Evolutionary conservation across 2,888 invertebrate genomes (phyloP), one percentile per base, ranked within the genome.

Genomic region (Drosophila yooni): DNA sequence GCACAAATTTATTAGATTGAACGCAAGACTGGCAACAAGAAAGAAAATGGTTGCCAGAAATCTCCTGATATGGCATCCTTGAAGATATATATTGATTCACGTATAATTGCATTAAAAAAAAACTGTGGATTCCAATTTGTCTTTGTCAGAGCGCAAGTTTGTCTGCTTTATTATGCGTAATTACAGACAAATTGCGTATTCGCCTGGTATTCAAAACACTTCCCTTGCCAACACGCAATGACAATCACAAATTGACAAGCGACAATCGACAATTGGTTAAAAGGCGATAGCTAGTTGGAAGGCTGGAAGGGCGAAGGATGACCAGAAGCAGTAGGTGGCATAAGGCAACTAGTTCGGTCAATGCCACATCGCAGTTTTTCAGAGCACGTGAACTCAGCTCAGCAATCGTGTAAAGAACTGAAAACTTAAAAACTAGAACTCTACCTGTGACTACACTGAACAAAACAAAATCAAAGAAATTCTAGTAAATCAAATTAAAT

Each of bases 331-430:
- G 21, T 5, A 2, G 11, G 8, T 27, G 21, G 29, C 34, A 21
- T 1, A 36, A 15, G 29, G 43, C 15, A 15, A 15, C 25, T 2
- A 11, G 13, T 31, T 38, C 7, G 43, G 33, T 29, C 36, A 71
- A 31, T 8, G 56, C 51, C 60, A 59, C 60, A 60, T 73, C 51
- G 64, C 38, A 43, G 38, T 69, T 57, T 53, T 46, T 25, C 3
- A 7, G 46, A 46, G 46, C 46, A 46, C 25, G 46, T 46, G 25
- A 46, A 46, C 15, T 25, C 46, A 25, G 15, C 25, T 25, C 46
- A 25, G 15, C 25, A 15, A 15, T 25, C 25, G 15, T 8, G 46
- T 1, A 3, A 15, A 4, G 13, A 13, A 7, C 21, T 46, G 21
- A 21, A 3, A 21, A 46, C 21, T 15, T 15, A 0, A 46, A 15